A percentile compares a stretch with the other conserved stretches of the same genome.
Evolutionary conservation across 2,888 invertebrate genomes (phyloP).

Genomic region (Chaetogeoica ovagalla): DNA sequence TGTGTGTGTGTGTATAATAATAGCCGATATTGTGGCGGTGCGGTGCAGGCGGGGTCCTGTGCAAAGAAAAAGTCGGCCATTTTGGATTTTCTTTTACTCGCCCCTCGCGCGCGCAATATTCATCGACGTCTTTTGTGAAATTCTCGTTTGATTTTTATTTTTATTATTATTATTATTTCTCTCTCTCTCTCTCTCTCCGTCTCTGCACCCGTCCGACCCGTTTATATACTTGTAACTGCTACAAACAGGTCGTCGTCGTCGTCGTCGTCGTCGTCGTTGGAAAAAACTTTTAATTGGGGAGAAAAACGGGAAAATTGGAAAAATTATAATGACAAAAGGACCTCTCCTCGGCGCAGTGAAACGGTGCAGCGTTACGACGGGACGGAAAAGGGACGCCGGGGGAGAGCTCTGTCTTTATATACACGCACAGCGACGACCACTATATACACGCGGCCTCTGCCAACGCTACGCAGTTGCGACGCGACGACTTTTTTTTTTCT

Average conservation of each 20-base stretch:
- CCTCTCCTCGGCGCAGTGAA: not conserved
- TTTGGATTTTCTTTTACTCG: slow-evolving; percentile 51
- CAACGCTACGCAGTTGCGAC: too few relatives aligned
- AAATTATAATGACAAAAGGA: slow-evolving; percentile 52
- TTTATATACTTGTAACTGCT: too few relatives aligned
- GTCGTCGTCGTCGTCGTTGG: not conserved
- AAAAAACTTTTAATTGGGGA: slow-evolving; percentile 53
- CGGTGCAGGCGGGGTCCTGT: not conserved
- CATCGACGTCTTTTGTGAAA: slow-evolving; percentile 50
- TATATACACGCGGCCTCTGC: not conserved
- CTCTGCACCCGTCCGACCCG: not conserved
- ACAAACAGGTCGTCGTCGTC: not conserved
- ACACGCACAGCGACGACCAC: slow-evolving; percentile 3
- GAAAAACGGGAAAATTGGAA: slow-evolving; percentile 53
- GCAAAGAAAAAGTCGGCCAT: slow-evolving; percentile 43
- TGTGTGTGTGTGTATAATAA: too few relatives aligned
- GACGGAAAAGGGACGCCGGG: not conserved
- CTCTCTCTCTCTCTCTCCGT: not conserved
- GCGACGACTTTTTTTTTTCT: slow-evolving; percentile 34
- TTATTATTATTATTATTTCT: slow-evolving; percentile 25
- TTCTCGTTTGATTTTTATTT: slow-evolving; percentile 37
- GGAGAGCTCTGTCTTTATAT: not conserved
- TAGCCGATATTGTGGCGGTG: too few relatives aligned
- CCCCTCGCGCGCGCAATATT: slow-evolving; percentile 20
- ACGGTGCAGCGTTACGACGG: too few relatives aligned